Percentiles rank a stretch among this genome's conserved stretches.
Evolutionary conservation across 2,113 vertebrate genomes (phyloP).

Genomic region (Gallinago jamesoni): DNA sequence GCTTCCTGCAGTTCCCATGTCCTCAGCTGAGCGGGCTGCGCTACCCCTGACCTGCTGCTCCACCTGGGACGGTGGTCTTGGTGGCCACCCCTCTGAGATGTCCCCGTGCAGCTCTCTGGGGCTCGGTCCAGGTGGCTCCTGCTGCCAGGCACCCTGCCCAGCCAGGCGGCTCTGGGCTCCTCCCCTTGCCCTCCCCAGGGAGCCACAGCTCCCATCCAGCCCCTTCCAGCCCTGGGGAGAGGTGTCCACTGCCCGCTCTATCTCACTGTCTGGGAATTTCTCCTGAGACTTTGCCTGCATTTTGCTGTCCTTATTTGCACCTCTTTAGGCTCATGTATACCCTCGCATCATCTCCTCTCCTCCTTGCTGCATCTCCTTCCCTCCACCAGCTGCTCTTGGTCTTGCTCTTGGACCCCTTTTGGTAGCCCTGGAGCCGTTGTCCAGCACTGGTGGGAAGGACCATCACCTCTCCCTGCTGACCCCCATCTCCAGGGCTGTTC

Average conservation of each 20-base stretch:
- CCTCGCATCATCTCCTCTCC: not conserved
- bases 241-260: conserved; percentile 14
- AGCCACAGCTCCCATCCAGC: not conserved
- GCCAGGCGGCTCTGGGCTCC: accelerated
- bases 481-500: not conserved
- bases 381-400: not conserved
- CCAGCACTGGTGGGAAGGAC: not conserved
- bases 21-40: not conserved
- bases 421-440: not conserved
- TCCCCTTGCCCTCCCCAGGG: accelerated
- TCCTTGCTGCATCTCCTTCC: not conserved
- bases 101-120: not conserved
- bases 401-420: not conserved
- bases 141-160: not conserved
- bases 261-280: conserved; percentile 68
- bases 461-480: not conserved
- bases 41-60: accelerated
- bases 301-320: conserved; percentile 59
- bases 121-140: not conserved
- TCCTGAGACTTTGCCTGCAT: conserved; percentile 39
- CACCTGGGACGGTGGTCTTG: accelerated
- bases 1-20: accelerated
- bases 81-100: not conserved
- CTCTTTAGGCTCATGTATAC: not conserved
- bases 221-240: not conserved